Conservation (phyloP, 2,113 vertebrate genomes). For the Cyprinus carpio region DNA sequence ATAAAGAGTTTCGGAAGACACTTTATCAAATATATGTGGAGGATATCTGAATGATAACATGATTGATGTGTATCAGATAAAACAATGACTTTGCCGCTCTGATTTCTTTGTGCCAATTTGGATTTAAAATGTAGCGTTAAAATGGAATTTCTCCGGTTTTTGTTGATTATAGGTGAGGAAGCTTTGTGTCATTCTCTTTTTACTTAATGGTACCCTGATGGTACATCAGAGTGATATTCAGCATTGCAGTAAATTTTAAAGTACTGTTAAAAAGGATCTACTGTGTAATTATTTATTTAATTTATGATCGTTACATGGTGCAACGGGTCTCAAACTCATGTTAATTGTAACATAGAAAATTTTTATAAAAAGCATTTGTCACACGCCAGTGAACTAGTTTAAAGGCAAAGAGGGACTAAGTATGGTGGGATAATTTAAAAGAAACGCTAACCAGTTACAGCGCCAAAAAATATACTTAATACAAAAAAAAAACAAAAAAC, state of each 20-base stretch:
- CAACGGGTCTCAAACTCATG: background rate
- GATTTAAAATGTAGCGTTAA: background rate
- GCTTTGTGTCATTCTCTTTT: background rate
- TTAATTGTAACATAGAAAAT: background rate
- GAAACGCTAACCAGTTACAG: background rate
- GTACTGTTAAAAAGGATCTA: background rate
- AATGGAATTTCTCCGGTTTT: background rate
- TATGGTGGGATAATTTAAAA: background rate
- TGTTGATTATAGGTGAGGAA: background rate
- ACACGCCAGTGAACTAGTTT: background rate
- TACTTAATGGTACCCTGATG: background rate
- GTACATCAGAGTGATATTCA: background rate
- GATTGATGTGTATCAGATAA: constrained; percentile 51
- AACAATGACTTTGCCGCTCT: constrained; percentile 48
- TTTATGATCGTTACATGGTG: background rate
- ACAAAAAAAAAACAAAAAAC: no score
- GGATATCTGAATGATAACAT: constrained; percentile 58
- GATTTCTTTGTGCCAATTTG: background rate
- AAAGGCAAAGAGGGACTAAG: background rate
- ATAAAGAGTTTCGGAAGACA: constrained; percentile 53
- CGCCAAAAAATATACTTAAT: background rate
- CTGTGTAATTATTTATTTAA: background rate
- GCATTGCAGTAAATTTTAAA: no score
- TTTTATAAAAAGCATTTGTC: background rate
- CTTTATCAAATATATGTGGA: constrained; percentile 54